Evolutionary conservation across 1,140 invertebrate genomes (phyloP).

Genomic region (Gryon sp.): DNA sequence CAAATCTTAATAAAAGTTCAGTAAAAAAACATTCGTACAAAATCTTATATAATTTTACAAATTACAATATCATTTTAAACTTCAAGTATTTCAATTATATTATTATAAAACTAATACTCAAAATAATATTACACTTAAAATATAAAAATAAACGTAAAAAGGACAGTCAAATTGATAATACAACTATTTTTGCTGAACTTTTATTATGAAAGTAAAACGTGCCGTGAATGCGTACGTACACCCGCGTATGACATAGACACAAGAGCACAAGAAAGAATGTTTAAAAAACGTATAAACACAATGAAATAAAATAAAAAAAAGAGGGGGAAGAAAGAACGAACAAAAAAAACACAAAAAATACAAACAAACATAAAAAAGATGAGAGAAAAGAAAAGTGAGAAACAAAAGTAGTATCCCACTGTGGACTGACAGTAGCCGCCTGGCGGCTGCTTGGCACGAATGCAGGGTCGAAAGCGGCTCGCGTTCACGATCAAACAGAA

Average conservation of each 20-base stretch:
- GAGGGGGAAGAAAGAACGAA: too few relatives aligned
- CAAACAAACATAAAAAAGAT: conserved; percentile 30
- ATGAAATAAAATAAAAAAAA: background rate
- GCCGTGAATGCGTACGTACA: conserved; percentile 7
- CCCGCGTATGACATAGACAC: conserved; percentile 20
- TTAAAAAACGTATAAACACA: background rate
- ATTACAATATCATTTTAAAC: too few relatives aligned
- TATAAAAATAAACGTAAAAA: too few relatives aligned
- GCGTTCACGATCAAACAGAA: conserved; percentile 83
- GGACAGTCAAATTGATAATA: too few relatives aligned
- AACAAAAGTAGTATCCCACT: conserved; percentile 63
- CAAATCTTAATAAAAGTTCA: background rate
- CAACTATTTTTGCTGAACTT: background rate
- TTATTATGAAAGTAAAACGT: too few relatives aligned
- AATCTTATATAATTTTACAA: too few relatives aligned
- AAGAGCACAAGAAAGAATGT: background rate
- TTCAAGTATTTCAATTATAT: too few relatives aligned
- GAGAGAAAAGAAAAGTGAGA: conserved; percentile 60
- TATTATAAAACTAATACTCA: too few relatives aligned
- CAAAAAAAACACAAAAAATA: conserved; percentile 11
- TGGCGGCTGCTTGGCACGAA: conserved; percentile 67
- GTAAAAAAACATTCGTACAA: too few relatives aligned
- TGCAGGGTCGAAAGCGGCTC: conserved; percentile 82
- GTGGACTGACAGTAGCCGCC: conserved; percentile 67
- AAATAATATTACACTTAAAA: too few relatives aligned